phyloP scores from a whole-genome alignment of 2,113 vertebrate species.

The Gadus chalcogrammus region DNA sequence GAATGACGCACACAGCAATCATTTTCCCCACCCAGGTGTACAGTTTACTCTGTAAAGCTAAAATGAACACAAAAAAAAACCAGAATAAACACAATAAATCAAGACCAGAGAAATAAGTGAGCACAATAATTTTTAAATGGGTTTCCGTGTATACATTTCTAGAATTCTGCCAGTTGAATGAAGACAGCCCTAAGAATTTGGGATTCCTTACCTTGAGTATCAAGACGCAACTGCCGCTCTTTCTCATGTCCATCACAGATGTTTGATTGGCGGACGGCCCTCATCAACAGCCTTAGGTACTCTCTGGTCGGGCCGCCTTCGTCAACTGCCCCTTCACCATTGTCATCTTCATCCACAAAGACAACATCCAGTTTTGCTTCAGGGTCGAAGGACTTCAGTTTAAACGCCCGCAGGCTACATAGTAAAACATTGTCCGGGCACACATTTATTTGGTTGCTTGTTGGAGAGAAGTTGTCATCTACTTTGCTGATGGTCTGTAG shows the following conservation, averaged over 20 bases:
- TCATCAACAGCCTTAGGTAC: background rate
- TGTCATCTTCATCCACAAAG: conserved; percentile 2
- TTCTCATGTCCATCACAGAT: background rate
- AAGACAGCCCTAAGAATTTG: too few species aligned
- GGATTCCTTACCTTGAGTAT: background rate
- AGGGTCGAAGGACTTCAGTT: background rate
- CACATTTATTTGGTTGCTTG: conserved; percentile 5
- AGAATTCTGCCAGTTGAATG: too few species aligned
- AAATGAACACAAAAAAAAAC: background rate
- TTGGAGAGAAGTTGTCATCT: background rate
- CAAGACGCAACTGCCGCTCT: background rate
- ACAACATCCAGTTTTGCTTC: conserved; percentile 6
- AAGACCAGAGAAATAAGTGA: too few species aligned
- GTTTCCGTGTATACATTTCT: too few species aligned
- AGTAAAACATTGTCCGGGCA: background rate
- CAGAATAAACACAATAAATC: too few species aligned
- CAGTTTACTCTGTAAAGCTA: conserved; percentile 18
- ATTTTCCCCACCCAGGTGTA: conserved; percentile 12
- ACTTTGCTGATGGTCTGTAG: conserved; percentile 6
- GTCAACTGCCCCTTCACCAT: conserved; percentile 3
- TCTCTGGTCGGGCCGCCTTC: background rate
- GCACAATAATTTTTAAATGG: too few species aligned
- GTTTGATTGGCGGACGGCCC: background rate
- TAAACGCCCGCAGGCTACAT: background rate
- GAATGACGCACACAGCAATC: conserved; percentile 16